phyloP scores from a whole-genome alignment of 64 coral and sea anemone genomes.

The Porites australiensis region DNA sequence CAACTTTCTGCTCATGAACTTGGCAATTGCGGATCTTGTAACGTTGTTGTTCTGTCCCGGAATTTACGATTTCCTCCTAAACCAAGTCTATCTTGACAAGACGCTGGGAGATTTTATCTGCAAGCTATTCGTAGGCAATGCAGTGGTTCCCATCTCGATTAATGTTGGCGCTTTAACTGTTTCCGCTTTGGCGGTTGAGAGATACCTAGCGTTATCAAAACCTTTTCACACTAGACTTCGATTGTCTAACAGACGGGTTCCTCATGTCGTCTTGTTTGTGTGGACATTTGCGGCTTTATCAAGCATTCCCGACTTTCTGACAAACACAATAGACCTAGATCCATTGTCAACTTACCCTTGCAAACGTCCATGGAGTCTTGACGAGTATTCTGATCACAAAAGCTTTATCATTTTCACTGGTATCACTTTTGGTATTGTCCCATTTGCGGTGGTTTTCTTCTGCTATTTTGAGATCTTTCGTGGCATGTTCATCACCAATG shows the following conservation, averaged over 20 bases:
- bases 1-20: slow-evolving; percentile 35
- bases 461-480: slow-evolving; percentile 35
- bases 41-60: slow-evolving; percentile 8
- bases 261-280: background rate
- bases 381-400: background rate
- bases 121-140: slow-evolving; percentile 8
- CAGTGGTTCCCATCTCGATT: background rate
- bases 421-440: background rate
- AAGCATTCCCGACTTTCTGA: background rate
- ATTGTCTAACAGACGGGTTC: background rate
- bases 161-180: background rate
- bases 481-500: slow-evolving; percentile 29
- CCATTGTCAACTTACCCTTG: background rate
- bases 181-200: background rate
- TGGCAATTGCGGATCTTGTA: slow-evolving; percentile 34
- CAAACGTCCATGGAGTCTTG: background rate
- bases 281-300: background rate
- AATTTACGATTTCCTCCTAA: background rate
- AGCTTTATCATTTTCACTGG: background rate
- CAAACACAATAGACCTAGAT: background rate
- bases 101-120: background rate
- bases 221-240: background rate
- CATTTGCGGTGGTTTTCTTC: background rate
- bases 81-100: background rate
- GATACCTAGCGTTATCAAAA: background rate